A percentile compares a stretch with the other conserved stretches of the same genome.
These are phyloP conservation scores for Drosophila paucipuncta DNA, from an alignment of 2,888 invertebrate species.

Conservation along the genomic window DNA sequence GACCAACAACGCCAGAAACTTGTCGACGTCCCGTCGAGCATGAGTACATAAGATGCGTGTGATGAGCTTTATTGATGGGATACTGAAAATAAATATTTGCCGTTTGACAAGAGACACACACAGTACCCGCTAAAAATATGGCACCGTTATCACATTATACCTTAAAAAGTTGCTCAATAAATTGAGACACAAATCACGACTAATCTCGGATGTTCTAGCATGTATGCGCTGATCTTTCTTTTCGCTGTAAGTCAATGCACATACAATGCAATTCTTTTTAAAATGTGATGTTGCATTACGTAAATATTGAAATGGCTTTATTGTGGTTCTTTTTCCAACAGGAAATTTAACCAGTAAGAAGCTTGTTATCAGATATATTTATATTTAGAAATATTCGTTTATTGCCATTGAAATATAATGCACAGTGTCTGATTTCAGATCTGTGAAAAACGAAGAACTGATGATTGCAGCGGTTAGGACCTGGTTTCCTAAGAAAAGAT, in stretches of 20 bases:
- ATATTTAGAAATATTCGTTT: background rate
- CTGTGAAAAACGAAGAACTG: background rate
- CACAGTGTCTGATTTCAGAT: background rate
- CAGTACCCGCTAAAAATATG: slow-evolving; percentile 5
- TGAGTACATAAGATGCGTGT: slow-evolving; percentile 49
- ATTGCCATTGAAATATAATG: background rate
- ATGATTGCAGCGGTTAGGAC: background rate
- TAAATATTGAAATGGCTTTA: background rate
- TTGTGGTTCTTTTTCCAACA: background rate
- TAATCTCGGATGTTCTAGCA: background rate
- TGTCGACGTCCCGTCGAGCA: slow-evolving; percentile 32
- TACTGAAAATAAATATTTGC: background rate
- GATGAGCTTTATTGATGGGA: slow-evolving; percentile 72
- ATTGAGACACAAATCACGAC: background rate
- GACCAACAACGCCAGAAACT: slow-evolving; percentile 39
- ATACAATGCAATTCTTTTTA: background rate
- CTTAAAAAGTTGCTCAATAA: background rate
- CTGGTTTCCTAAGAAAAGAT: background rate
- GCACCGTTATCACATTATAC: background rate
- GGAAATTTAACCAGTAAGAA: background rate
- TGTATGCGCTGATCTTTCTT: background rate
- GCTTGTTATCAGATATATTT: background rate
- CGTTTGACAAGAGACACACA: background rate
- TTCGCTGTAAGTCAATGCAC: background rate
- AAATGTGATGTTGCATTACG: background rate